A percentile compares a stretch with the other conserved stretches of the same genome.
phyloP scores from a whole-genome alignment of 2,797 vertebrate species.

The Stomatorhinus walkeri region DNA sequence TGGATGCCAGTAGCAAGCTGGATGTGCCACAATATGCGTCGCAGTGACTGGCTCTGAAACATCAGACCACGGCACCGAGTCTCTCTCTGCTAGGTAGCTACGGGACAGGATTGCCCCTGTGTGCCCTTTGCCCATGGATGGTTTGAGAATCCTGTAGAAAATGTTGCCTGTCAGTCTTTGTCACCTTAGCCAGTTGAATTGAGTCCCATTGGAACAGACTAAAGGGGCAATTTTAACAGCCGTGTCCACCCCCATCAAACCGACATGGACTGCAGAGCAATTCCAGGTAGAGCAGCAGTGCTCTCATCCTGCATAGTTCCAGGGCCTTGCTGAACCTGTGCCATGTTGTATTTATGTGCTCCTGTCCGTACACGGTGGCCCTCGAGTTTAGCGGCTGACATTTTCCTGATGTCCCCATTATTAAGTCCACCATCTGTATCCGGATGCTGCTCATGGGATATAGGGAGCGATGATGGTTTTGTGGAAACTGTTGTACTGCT shows the following conservation, averaged over 20 bases:
- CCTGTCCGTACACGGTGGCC: background rate
- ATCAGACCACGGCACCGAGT: background rate
- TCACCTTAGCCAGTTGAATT: background rate
- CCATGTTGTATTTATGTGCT: background rate
- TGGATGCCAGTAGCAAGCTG: background rate
- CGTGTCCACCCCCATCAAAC: background rate
- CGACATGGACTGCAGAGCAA: background rate
- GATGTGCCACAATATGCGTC: background rate
- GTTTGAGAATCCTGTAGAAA: background rate
- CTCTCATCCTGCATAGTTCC: background rate
- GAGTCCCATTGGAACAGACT: background rate
- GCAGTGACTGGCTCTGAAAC: background rate
- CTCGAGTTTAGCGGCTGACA: background rate
- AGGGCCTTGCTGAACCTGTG: background rate
- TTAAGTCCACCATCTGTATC: background rate
- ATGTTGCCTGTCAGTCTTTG: background rate
- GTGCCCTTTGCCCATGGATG: background rate
- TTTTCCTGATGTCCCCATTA: background rate
- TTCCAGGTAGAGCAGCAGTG: background rate
- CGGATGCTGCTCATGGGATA: background rate
- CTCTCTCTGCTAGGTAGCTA: background rate
- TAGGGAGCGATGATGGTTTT: constrained; percentile 41
- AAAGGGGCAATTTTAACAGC: background rate
- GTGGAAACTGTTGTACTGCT: constrained; percentile 44
- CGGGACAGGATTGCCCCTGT: background rate